Evolutionary conservation across 2,113 vertebrate genomes (phyloP), one percentile per base, ranked within the genome.

Genomic region (Harpagus bidentatus): DNA sequence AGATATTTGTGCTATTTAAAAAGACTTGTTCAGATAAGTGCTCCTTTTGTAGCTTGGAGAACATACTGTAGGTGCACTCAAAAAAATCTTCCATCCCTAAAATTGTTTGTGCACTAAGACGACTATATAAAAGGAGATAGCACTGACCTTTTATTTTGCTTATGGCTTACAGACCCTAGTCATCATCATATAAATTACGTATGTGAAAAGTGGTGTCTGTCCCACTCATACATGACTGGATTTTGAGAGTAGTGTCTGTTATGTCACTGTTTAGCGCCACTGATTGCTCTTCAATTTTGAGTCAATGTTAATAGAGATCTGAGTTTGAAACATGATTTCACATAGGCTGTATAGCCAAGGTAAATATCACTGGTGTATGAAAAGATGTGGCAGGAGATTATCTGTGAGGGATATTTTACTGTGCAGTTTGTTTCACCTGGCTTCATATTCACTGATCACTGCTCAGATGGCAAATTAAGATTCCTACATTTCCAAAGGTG

Each of bases 251-350:
- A 74, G 8, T 32, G 18, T 23, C n/a, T 16, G 0, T 72, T 86
- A 11, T n/a, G 47, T 28, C 43, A 34, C 26, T 25, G 9, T 48
- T 83, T 48, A 42, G 26, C 0, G 0, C 8, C 1, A 4, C 1
- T 72, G 42, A 66, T 58, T 0, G 1, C 32, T 36, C 48, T 76
- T 72, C 43, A 83, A 23, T 50, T 91, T 84, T 73, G 67, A 42
- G 63, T 58, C 63, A 65, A 3, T 61, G 14, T 63, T 58, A 50
- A n/a, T 2, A 76, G 12, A 66, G 18, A 43, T 56, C 20, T 11
- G 40, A 65, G 3, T 50, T 73, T 42, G 32, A 65, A 73, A n/a
- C 3, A 3, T 25, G 23, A 50, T 67, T 86, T 81, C 13, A 16
- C 56, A 3, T 12, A 62, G 21, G 40, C 31, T 70, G 19, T 25